Evolutionary conservation across 2,888 invertebrate genomes (phyloP).

Genomic region (Eupithecia pulchellata): DNA sequence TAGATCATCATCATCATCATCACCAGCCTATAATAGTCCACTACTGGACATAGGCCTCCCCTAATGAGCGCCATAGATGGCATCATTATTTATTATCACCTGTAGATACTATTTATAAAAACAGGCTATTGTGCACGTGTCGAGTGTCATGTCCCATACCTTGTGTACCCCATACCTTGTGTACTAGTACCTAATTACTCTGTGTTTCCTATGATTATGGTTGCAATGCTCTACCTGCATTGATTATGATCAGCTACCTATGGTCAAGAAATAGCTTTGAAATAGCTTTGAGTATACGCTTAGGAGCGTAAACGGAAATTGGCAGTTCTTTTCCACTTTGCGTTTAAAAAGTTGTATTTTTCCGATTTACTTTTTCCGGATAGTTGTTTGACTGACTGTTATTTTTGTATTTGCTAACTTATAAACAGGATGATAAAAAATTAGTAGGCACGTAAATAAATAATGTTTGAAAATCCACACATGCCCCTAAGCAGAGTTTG

Average conservation of each 20-base stretch:
- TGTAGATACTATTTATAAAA: neutral
- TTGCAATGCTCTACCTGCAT: neutral
- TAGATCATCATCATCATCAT: too few species aligned
- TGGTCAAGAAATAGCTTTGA: neutral
- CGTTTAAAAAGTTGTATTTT: neutral
- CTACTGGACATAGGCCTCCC: too few species aligned
- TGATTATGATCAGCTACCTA: neutral
- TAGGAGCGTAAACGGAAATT: slow-evolving; percentile 1
- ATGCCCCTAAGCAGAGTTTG: too few species aligned
- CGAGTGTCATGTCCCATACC: slow-evolving; percentile 9
- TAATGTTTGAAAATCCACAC: too few species aligned
- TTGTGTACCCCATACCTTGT: slow-evolving; percentile 15
- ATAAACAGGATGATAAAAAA: too few species aligned
- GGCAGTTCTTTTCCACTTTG: neutral
- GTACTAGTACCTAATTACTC: slow-evolving; percentile 19
- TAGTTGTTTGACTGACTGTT: neutral
- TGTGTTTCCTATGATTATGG: neutral
- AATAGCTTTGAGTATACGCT: neutral
- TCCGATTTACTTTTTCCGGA: neutral
- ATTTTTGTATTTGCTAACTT: neutral
- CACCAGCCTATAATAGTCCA: too few species aligned
- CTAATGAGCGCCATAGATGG: too few species aligned
- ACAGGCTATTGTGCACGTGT: slow-evolving; percentile 3
- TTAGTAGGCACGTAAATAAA: too few species aligned
- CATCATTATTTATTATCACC: too few species aligned